Evolutionary conservation across 2,797 vertebrate genomes (phyloP), one percentile per base, ranked within the genome.

Genomic region (Pitangus sulphuratus): DNA sequence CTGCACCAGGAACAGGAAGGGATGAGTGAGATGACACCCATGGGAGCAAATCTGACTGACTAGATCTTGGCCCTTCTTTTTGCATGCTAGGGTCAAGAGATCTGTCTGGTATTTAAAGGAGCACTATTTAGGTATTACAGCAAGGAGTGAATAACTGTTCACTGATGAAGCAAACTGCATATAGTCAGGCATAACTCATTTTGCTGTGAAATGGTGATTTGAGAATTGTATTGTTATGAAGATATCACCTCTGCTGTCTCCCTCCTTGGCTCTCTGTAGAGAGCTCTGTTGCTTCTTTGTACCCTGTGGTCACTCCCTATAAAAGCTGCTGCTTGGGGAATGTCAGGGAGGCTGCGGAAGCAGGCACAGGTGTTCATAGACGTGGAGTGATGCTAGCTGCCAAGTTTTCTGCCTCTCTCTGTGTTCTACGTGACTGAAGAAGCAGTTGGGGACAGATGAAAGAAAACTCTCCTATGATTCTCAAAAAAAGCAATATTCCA

Each of bases 1-100:
- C 26, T 74, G 90, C 39, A 91, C 20, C 30, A 72, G 51, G 65
- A 88, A 61, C 83, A 91, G 92, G 84, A 92, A 95, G 68, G 53
- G 66, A 70, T 71, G 68, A 53, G 40, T 80, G 90, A 94, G 33
- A 42, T 62, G 86, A 33, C 61, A 51, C 56, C 45, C 53, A 1
- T 16, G 91, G 74, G 87, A 96, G 39, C 28, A 83, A 83, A 83
- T 80, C 44, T 5, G 11, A 85, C 44, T 5, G 11, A 85, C 53
- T 0, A 0, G 78, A 76, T 86, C 70, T 79, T 91, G 40, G 69
- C 58, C n/a, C 58, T 92, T 87, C 42, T 87, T 26, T 54, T 76
- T 83, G n/a, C 3, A 0, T 70, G 11, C 62, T 50, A 4, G 8
- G 22, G 40, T 87, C 47, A 76, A 75, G 72, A 93, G 8, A 80